Evolutionary conservation across 2,797 vertebrate species (phyloP), one percentile per base, ranked within the genome.

Genomic region (Triplophysa bombifrons): DNA sequence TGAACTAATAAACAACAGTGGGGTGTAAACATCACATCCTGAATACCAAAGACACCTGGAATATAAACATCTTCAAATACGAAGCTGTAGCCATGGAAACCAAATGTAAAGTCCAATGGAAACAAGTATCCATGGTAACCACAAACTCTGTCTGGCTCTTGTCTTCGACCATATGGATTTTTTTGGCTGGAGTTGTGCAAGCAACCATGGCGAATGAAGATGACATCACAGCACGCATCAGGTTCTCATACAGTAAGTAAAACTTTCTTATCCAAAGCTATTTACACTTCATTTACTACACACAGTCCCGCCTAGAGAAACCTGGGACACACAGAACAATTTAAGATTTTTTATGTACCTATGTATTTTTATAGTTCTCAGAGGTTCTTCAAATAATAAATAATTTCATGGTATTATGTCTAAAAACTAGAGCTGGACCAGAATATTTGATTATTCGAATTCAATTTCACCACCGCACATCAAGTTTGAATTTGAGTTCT

Each of bases 191-290:
- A 63, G 30, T 71, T 63, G 61, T 81, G 53, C 55, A 76, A 65
- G 61, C 20, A 60, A 58, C 66, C 1, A 2, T 34, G 44, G 68
- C 61, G 11, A 72, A 46, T 63, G 77, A 83, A 66, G 78, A 83
- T 72, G 82, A 80, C 61, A 77, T 72, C 41, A 76, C 67, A 13
- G 72, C 78, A 53, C 82, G 82, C 60, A 80, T 83, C 68, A 83
- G 67, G 60, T 83, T 80, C 68, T 30, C 51, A 44, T 80, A 80
- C 70, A 80, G 82, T 83, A 72, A 83, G 82, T 80, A 25, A 53
- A 64, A 17, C 11, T 27, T 55, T 78, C 51, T 65, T 65, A 46
- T 79, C 14, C 6, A 73, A 46, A 48, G 10, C 19, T 10, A 10
- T 63, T 71, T 63, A 44, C 17, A 6, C 19, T 46, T 58, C 2